Conservation (phyloP, 2,113 vertebrate genomes). For the Dascyllus trimaculatus region DNA sequence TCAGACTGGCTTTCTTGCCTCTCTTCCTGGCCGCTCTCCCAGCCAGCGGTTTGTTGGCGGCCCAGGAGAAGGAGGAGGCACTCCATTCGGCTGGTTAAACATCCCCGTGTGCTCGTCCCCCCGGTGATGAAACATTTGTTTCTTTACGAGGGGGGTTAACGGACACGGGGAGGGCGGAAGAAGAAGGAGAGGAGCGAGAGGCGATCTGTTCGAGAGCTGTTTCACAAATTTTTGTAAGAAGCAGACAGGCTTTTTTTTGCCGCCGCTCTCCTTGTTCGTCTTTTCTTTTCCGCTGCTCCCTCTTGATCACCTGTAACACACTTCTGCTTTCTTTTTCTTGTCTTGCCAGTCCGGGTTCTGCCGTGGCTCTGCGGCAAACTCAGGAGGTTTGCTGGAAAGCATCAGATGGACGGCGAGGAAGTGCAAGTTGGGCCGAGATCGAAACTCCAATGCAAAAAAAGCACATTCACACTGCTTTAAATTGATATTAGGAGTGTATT, state of each 20-base stretch:
- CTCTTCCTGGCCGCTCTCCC: slow-evolving; percentile 75
- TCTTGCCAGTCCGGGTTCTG: slow-evolving; percentile 20
- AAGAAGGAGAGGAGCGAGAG: slow-evolving; percentile 24
- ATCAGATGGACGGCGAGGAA: not conserved
- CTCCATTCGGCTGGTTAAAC: slow-evolving; percentile 78
- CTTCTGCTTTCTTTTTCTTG: not conserved
- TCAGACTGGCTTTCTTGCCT: slow-evolving; percentile 76
- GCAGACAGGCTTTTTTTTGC: slow-evolving; percentile 29
- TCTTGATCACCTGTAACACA: slow-evolving; percentile 60
- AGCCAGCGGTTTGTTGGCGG: slow-evolving; percentile 75
- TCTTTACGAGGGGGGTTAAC: slow-evolving; percentile 54
- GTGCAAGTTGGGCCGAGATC: not conserved
- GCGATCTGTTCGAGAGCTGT: slow-evolving; percentile 10
- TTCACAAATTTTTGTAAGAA: slow-evolving; percentile 39
- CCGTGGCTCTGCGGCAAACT: slow-evolving; percentile 27
- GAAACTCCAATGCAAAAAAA: too few relatives aligned
- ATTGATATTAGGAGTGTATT: not conserved
- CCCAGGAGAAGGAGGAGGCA: slow-evolving; percentile 70
- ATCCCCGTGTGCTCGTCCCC: slow-evolving; percentile 69
- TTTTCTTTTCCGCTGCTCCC: slow-evolving; percentile 11
- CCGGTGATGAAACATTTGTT: slow-evolving; percentile 72
- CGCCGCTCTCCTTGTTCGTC: not conserved
- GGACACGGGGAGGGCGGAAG: slow-evolving; percentile 33
- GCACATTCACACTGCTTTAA: too few relatives aligned
- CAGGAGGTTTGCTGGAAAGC: slow-evolving; percentile 13